Conservation (phyloP, 2,888 invertebrate genomes). For the Mylabris sibirica region DNA sequence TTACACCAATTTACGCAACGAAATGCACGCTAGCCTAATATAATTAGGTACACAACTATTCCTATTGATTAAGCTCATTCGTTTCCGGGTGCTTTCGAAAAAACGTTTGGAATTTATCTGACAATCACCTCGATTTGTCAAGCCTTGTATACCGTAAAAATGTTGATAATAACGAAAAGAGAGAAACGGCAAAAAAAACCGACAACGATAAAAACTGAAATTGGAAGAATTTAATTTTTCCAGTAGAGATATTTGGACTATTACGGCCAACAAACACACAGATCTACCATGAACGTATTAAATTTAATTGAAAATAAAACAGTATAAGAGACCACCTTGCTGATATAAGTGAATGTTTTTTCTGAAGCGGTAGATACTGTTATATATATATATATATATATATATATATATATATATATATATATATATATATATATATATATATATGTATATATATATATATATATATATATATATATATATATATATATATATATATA, state of each 20-base stretch:
- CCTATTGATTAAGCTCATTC: background rate
- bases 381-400: too few relatives aligned
- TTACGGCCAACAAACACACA: constrained; percentile 33
- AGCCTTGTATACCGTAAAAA: background rate
- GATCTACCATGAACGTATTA: constrained; percentile 36
- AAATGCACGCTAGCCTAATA: constrained; percentile 35
- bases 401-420: too few relatives aligned
- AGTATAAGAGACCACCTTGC: background rate
- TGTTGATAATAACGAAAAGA: background rate
- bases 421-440: too few relatives aligned
- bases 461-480: too few relatives aligned
- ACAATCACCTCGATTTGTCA: background rate
- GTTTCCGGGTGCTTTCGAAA: background rate
- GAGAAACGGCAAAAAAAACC: constrained; percentile 32
- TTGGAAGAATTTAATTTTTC: constrained; percentile 46
- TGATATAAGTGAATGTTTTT: background rate
- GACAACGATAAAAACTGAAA: constrained; percentile 41
- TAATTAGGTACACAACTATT: constrained; percentile 25
- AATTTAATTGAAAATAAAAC: constrained; percentile 40
- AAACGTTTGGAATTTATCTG: background rate
- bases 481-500: too few relatives aligned
- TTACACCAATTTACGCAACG: constrained; percentile 36
- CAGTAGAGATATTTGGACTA: constrained; percentile 34
- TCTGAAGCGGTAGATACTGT: background rate
- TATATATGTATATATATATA: too few relatives aligned